Base-by-base conservation (phyloP, 2,797 vertebrate genomes). In the Hypotaenidia okinawae region DNA sequence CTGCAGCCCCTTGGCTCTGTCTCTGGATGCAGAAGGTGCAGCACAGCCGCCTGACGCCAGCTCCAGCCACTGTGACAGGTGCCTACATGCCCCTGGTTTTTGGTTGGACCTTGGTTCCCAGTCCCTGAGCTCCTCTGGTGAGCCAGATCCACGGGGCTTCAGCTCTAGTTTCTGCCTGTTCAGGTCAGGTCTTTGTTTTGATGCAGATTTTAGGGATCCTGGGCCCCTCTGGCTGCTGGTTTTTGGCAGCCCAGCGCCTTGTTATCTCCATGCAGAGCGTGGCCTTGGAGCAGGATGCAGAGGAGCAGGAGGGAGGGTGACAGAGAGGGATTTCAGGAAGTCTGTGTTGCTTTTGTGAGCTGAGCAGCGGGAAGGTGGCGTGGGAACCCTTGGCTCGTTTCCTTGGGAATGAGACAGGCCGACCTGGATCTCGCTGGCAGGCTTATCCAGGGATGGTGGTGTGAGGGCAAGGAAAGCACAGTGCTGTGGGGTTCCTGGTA, bases 261-360 rank as follows among this genome's bases (percentile, higher is more conserved):
- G 88, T 87, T 94, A 94, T 90, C 91, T 84, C 43, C 2, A 47
- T 13, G 1, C 37, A 16, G 90, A 91, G 69, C 0, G 27, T 47
- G 88, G 90, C 82, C 93, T 87, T 67, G 70, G 89, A 91, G 89
- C 93, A 92, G 93, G 95, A 92, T 82, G 86, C 83, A 33, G 91
- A 9, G 76, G 23, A 66, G 49, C 83, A 77, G 85, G 21, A 59
- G 89, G 82, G 88, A 95, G 82, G 82, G 82, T 84, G n/a, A 33
- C 0, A 91, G 69, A 82, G 86, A 70, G 91, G 91, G 93, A 64
- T 87, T 85, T 67, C 85, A 92, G 95, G 93, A 91, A 93, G 67
- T 66, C 70, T 62, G 35, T 63, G 88, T 81, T 66, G 85, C 93
- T 74, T 91, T 93, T 91, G 76, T 78, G 95, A 17, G 0, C 37